phyloP scores from a whole-genome alignment of 1,140 invertebrate species.

The Mylabris phalerata region DNA sequence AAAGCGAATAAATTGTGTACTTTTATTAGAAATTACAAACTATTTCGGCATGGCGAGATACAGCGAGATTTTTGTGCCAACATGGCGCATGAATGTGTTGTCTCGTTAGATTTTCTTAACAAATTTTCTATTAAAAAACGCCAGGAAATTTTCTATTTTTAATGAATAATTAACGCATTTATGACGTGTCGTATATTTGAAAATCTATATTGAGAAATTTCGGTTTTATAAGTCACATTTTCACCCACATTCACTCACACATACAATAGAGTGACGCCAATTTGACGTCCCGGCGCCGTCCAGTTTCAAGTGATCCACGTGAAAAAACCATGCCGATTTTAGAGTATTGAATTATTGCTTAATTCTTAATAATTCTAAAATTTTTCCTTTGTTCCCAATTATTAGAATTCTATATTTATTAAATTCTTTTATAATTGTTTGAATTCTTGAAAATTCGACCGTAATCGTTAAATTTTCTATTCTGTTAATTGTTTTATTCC shows the following conservation, averaged over 20 bases:
- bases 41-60: slow-evolving; percentile 36
- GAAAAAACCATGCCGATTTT: slow-evolving; percentile 15
- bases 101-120: not conserved
- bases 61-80: slow-evolving; percentile 51
- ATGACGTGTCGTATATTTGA: not conserved
- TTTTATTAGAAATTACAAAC: slow-evolving; percentile 18
- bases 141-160: not conserved
- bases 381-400: too few relatives aligned
- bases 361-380: not conserved
- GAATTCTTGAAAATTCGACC: too few relatives aligned
- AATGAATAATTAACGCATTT: not conserved
- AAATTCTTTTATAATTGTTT: too few relatives aligned
- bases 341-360: not conserved
- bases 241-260: not conserved
- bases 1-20: slow-evolving; percentile 16
- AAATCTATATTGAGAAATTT: not conserved
- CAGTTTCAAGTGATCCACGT: slow-evolving; percentile 5
- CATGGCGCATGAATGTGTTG: slow-evolving; percentile 55
- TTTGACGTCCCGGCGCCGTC: not conserved
- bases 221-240: not conserved
- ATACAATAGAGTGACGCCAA: too few relatives aligned
- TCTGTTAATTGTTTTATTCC: too few relatives aligned
- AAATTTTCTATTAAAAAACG: not conserved
- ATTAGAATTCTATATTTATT: too few relatives aligned
- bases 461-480: too few relatives aligned